Evolutionary conservation across 2,888 invertebrate species (phyloP).

Genomic region (Parasteatoda lunata): DNA sequence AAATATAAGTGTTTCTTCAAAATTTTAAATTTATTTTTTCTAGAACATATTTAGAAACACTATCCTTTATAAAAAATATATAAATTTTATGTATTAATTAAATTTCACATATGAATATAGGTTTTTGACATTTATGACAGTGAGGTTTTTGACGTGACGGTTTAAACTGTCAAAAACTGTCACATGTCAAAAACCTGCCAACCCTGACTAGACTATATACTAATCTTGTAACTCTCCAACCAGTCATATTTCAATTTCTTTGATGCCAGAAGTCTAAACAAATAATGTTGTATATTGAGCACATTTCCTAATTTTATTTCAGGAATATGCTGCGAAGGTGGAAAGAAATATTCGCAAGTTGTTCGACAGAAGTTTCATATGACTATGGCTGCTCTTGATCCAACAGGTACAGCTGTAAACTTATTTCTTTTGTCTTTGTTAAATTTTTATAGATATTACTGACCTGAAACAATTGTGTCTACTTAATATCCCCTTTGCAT

Average conservation of each 20-base stretch:
- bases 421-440: neutral
- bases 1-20: too few relatives aligned
- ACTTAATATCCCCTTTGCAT: neutral
- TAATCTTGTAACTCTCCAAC: neutral
- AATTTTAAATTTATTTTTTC: too few relatives aligned
- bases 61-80: too few relatives aligned
- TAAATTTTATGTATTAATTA: too few relatives aligned
- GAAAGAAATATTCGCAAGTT: constrained; percentile 74
- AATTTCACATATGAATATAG: too few relatives aligned
- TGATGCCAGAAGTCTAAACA: neutral
- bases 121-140: too few relatives aligned
- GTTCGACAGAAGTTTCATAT: constrained; percentile 71
- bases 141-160: too few relatives aligned
- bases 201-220: too few relatives aligned
- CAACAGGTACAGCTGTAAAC: constrained; percentile 30
- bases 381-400: constrained; percentile 69
- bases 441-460: neutral
- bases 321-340: constrained; percentile 74
- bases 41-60: too few relatives aligned
- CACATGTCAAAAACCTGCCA: neutral
- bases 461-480: neutral
- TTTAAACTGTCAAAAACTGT: neutral
- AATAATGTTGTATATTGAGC: neutral
- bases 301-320: constrained; percentile 56
- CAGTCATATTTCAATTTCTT: neutral